Percentiles rank a stretch among this genome's conserved stretches.
These are phyloP conservation scores for Tipula unca DNA, from an alignment of 2,888 invertebrate species.

Conservation along the genomic window DNA sequence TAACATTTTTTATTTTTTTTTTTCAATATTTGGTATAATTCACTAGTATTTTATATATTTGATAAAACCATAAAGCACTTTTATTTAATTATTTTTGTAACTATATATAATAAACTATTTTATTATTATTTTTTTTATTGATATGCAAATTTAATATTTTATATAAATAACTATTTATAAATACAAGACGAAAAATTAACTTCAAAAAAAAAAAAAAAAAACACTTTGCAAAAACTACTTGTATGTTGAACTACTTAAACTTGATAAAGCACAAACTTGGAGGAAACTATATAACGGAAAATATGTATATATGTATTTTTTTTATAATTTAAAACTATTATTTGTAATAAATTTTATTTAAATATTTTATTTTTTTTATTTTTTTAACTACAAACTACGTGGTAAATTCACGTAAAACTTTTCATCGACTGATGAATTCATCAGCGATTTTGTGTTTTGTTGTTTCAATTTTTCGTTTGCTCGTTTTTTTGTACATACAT, in stretches of 20 bases:
- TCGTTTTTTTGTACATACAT: neutral
- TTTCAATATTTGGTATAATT: neutral
- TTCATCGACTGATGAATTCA: constrained; percentile 18
- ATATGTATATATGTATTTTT: neutral
- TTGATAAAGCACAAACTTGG: constrained; percentile 4
- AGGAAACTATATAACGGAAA: neutral
- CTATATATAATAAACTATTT: neutral
- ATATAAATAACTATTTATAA: neutral
- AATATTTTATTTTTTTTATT: neutral
- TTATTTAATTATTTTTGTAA: neutral
- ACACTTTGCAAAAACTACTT: constrained; percentile 8
- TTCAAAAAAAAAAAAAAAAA: too few species aligned
- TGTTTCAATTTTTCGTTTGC: neutral
- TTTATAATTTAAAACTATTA: neutral
- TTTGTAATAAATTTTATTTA: neutral
- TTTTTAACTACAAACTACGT: constrained; percentile 18
- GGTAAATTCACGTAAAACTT: constrained; percentile 17
- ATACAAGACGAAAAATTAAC: neutral
- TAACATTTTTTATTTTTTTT: neutral
- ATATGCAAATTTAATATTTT: neutral
- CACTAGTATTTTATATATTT: neutral
- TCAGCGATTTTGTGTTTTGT: neutral
- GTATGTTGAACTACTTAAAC: neutral
- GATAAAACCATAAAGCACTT: neutral
- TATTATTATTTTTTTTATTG: neutral